These are phyloP conservation scores for Phocoena phocoena DNA, from an alignment of 2,113 vertebrate genomes.

Conservation along the genomic window DNA sequence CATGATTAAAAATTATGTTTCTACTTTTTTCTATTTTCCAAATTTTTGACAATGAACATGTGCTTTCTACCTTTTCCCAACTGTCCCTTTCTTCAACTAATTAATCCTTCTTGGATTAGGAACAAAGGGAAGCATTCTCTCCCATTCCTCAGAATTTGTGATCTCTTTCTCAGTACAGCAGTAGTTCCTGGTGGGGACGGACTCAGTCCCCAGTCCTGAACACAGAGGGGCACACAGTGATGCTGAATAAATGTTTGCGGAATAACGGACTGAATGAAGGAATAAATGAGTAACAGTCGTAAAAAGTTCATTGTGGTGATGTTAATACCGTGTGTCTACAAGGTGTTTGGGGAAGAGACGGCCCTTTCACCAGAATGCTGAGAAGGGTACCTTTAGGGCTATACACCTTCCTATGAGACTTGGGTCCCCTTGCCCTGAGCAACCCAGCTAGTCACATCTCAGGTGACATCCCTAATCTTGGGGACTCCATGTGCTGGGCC, in stretches of 20 bases:
- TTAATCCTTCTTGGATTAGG: not conserved
- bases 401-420: not conserved
- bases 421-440: not conserved
- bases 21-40: conserved; percentile 1
- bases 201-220: not conserved
- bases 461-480: not conserved
- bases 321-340: not conserved
- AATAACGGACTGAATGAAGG: conserved; percentile 7
- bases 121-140: conserved; percentile 45
- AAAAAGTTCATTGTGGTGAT: not conserved
- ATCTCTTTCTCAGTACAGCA: conserved; percentile 1
- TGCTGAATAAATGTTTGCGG: not conserved
- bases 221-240: not conserved
- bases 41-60: not conserved
- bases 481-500: not conserved
- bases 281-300: not conserved
- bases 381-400: not conserved
- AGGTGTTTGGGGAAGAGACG: not conserved
- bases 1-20: conserved; percentile 5
- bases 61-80: not conserved
- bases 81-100: conserved; percentile 13
- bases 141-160: not conserved
- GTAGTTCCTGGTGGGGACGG: not conserved
- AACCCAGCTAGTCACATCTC: conserved; percentile 28
- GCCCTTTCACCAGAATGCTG: not conserved